A percentile compares a stretch with the other conserved stretches of the same genome.
These are phyloP conservation scores for Rhaphigaster nebulosa DNA, from an alignment of 2,888 invertebrate genomes.

Conservation along the genomic window DNA sequence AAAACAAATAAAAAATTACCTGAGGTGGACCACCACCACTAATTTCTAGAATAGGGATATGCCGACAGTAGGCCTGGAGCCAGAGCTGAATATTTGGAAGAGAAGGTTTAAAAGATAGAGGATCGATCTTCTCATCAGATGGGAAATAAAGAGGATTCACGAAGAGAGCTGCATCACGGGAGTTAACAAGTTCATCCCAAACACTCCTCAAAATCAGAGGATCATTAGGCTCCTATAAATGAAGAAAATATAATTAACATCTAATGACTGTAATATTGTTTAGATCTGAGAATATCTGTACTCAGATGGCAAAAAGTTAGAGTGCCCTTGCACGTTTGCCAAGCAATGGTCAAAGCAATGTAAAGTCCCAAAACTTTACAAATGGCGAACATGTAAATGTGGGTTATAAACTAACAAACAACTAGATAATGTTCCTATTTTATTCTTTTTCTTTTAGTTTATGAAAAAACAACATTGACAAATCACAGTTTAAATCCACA, in stretches of 20 bases:
- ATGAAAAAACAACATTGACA: too few relatives aligned
- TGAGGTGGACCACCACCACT: constrained; percentile 66
- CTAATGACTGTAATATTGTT: not conserved
- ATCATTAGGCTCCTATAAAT: constrained; percentile 69
- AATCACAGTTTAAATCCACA: too few relatives aligned
- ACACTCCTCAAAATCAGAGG: constrained; percentile 79
- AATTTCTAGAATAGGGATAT: constrained; percentile 87
- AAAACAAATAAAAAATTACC: constrained; percentile 62
- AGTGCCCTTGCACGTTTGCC: too few relatives aligned
- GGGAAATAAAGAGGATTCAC: constrained; percentile 83
- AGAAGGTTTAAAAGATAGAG: constrained; percentile 68
- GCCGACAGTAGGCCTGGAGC: constrained; percentile 92
- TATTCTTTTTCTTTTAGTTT: too few relatives aligned
- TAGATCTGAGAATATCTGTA: too few relatives aligned
- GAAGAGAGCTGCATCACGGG: constrained; percentile 85
- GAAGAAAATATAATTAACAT: not conserved
- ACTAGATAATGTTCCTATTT: too few relatives aligned
- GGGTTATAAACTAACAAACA: too few relatives aligned
- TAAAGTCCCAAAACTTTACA: too few relatives aligned
- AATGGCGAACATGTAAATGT: too few relatives aligned
- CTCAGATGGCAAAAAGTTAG: too few relatives aligned
- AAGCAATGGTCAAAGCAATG: too few relatives aligned
- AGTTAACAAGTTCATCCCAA: constrained; percentile 91
- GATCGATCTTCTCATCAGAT: constrained; percentile 61
- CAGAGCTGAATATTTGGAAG: constrained; percentile 80